Conservation (phyloP, 2,888 invertebrate genomes). For the Malacosoma neustria region DNA sequence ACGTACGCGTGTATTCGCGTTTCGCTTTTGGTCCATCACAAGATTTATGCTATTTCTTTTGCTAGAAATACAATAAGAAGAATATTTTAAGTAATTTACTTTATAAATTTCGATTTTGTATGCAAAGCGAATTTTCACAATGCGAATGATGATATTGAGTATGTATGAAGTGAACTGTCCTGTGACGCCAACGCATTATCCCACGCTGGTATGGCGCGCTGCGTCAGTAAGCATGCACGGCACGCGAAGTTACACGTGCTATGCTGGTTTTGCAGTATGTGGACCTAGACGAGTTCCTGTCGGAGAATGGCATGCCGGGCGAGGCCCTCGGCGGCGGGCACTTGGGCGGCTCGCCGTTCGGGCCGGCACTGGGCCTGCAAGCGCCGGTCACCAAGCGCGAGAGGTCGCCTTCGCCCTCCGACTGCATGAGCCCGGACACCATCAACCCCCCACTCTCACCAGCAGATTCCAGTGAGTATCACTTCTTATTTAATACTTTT, state of each 20-base stretch:
- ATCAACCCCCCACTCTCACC: conserved; percentile 92
- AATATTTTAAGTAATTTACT: neutral
- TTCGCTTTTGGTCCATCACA: neutral
- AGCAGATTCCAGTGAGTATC: conserved; percentile 89
- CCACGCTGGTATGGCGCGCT: conserved; percentile 1
- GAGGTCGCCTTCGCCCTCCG: conserved; percentile 90
- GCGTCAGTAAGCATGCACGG: conserved; percentile 7
- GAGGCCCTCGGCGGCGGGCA: conserved; percentile 81
- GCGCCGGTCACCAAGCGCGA: conserved; percentile 88
- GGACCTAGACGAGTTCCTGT: conserved; percentile 97
- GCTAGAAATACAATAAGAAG: neutral
- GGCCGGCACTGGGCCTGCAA: conserved; percentile 75
- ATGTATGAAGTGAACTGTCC: conserved; percentile 3
- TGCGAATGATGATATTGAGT: neutral
- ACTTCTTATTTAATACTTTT: neutral
- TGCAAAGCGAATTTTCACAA: neutral
- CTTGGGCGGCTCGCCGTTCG: conserved; percentile 77
- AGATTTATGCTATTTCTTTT: neutral
- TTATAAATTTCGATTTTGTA: neutral
- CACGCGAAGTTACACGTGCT: conserved; percentile 18
- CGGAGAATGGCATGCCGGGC: conserved; percentile 94
- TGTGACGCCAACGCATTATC: neutral
- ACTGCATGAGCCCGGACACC: conserved; percentile 92
- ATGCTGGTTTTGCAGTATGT: conserved; percentile 83
- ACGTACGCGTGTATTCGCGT: conserved; percentile 3